Base-by-base conservation (phyloP, 2,888 invertebrate genomes). In the Sussaba pulchella region DNA sequence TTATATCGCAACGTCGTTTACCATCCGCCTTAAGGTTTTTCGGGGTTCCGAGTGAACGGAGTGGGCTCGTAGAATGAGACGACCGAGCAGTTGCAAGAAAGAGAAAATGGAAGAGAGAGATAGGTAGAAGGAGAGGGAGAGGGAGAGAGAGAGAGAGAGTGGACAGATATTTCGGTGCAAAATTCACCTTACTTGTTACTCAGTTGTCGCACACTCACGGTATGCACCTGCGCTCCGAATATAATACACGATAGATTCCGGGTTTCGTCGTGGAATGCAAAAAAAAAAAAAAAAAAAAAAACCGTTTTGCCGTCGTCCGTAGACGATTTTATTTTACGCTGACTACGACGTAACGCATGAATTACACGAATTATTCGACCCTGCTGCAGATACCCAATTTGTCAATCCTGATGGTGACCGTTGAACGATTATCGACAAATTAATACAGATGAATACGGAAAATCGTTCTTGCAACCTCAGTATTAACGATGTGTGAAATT, bases 161-260 rank as follows among this genome's bases (percentile, higher is more conserved):
- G 19, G 17, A 47, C 36, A 12, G 12, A 17, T 26, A 17, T 76
- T 63, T 63, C 21, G 36, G 73, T 54, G 45, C 21, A 67, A 54
- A 78, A 73, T 78, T 52, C 78, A 78, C 71, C 78, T 78, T 78
- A 66, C 69, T 39, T 19, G 50, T 36, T 64, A 54, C 54, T 52
- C 63, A n/a, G n/a, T 41, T 21, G 43, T 73, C 17, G 57, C 24
- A 31, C 36, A 31, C 63, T 41, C 59, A 41, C 57, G 69, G 45
- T 52, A 61, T 19, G 43, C 79, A 79, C 79, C 79, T 79, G 79
- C 74, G 57, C 74, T 31, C 39, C 64, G 64, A 74, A 79, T 73
- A 69, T 12, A 31, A 12, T n/a, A 5, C 31, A 3, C 36, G 9
- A 31, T 43, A n/a, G 24, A 17, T 19, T 70, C 10, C 36, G 12